These are phyloP conservation scores for Andrena bicolor DNA, from an alignment of 2,888 invertebrate species.

Conservation along the genomic window DNA sequence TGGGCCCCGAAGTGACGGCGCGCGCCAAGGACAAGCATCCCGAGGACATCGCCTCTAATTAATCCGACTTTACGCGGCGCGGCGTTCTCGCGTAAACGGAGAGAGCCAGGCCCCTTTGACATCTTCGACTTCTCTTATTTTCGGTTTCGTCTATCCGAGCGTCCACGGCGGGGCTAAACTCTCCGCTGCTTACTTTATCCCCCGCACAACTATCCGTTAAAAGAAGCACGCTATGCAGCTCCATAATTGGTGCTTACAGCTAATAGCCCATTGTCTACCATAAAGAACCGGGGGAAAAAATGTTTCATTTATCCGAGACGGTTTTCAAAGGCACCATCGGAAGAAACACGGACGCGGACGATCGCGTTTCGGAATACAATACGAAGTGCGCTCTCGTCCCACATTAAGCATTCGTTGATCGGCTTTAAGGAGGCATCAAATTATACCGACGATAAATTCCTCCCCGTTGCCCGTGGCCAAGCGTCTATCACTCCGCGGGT, in stretches of 20 bases:
- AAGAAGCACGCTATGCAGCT: constrained; percentile 41
- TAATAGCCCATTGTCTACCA: constrained; percentile 65
- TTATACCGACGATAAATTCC: constrained; percentile 40
- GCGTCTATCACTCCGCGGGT: constrained; percentile 17
- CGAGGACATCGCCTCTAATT: constrained; percentile 35
- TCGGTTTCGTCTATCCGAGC: constrained; percentile 21
- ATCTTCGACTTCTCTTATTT: constrained; percentile 8
- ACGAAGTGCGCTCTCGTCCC: constrained; percentile 44
- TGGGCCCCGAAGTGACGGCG: background rate
- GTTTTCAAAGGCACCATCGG: constrained; percentile 44
- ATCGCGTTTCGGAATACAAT: constrained; percentile 53
- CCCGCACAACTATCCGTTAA: constrained; percentile 36
- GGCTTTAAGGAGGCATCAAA: constrained; percentile 42
- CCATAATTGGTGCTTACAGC: constrained; percentile 63
- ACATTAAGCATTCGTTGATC: constrained; percentile 57
- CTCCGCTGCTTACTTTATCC: constrained; percentile 35
- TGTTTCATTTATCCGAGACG: constrained; percentile 58
- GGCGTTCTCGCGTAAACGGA: background rate
- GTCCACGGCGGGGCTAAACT: constrained; percentile 19
- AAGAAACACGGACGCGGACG: constrained; percentile 37
- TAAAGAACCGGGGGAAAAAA: constrained; percentile 58
- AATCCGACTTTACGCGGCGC: background rate
- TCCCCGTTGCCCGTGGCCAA: background rate
- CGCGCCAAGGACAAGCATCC: constrained; percentile 20
- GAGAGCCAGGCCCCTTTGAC: background rate